Conservation (phyloP, 2,797 vertebrate genomes). For the Fistularia tabacaria region DNA sequence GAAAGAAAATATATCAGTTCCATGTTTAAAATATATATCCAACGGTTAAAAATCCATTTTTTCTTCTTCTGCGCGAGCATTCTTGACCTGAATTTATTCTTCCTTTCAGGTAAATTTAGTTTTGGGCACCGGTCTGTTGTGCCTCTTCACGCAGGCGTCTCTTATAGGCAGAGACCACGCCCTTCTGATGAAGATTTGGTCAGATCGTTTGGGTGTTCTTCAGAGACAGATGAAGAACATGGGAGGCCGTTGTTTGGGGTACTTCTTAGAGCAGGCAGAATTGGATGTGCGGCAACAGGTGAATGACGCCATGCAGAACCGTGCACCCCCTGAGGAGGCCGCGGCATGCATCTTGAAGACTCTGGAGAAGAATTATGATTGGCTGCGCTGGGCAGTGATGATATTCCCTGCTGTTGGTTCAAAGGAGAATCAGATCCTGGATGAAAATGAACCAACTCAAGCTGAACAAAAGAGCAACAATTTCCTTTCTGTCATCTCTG, state of each 20-base stretch:
- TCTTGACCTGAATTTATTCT: neutral
- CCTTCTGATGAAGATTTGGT: slow-evolving; percentile 72
- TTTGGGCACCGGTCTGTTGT: slow-evolving; percentile 71
- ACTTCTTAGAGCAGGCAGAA: slow-evolving; percentile 71
- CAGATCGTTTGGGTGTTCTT: slow-evolving; percentile 64
- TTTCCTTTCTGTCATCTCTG: slow-evolving; percentile 57
- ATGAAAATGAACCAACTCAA: neutral
- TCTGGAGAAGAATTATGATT: slow-evolving; percentile 75
- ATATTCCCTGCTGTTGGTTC: slow-evolving; percentile 50
- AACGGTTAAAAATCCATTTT: too few species aligned
- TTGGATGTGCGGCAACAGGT: slow-evolving; percentile 62
- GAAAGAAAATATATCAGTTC: too few species aligned
- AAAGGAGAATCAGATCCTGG: slow-evolving; percentile 23
- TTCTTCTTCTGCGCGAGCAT: too few species aligned
- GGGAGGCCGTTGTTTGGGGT: slow-evolving; percentile 60
- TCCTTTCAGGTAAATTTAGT: slow-evolving; percentile 67
- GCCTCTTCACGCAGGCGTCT: slow-evolving; percentile 69
- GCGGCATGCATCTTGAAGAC: slow-evolving; percentile 52
- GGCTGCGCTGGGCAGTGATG: slow-evolving; percentile 77
- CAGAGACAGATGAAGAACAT: slow-evolving; percentile 71
- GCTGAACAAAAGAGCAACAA: slow-evolving; percentile 22
- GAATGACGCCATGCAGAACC: slow-evolving; percentile 39
- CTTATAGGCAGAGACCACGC: slow-evolving; percentile 68
- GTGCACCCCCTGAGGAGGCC: slow-evolving; percentile 55
- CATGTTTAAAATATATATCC: too few species aligned